Percentiles rank a stretch among this genome's conserved stretches.
Evolutionary conservation across 2,888 invertebrate genomes (phyloP).

Genomic region (Synanthedon formicaeformis): DNA sequence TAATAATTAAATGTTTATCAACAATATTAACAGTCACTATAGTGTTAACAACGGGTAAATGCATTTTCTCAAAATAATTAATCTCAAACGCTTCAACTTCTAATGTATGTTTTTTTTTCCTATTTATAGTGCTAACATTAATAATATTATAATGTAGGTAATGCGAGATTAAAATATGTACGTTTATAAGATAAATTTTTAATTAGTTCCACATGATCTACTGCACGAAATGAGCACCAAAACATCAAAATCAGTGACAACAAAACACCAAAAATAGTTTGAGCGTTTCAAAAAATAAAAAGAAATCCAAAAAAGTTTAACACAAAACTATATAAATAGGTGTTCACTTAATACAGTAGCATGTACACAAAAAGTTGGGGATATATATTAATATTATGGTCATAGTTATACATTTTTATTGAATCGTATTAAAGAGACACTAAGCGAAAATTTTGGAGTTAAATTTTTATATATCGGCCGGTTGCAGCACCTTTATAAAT

Average conservation of each 20-base stretch:
- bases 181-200: constrained; percentile 8
- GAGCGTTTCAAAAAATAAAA: neutral
- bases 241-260: constrained; percentile 5
- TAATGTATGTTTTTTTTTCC: constrained; percentile 11
- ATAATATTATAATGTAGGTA: no score
- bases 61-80: constrained; percentile 55
- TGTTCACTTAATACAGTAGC: constrained; percentile 43
- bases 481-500: constrained; percentile 17
- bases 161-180: constrained; percentile 9
- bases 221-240: constrained; percentile 49
- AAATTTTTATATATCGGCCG: constrained; percentile 9
- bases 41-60: constrained; percentile 51
- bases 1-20: constrained; percentile 1
- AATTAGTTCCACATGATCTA: constrained; percentile 24
- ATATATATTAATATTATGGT: constrained; percentile 8
- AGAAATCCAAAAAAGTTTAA: neutral
- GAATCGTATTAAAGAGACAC: constrained; percentile 16
- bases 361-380: constrained; percentile 19
- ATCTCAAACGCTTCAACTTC: constrained; percentile 24
- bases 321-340: constrained; percentile 7
- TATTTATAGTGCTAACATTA: constrained; percentile 9
- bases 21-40: constrained; percentile 3
- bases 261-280: neutral
- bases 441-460: constrained; percentile 15
- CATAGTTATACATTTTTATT: neutral